Evolutionary conservation across 1,140 invertebrate species (phyloP), one percentile per base, ranked within the genome.

Genomic region (Aleiodes sp.): DNA sequence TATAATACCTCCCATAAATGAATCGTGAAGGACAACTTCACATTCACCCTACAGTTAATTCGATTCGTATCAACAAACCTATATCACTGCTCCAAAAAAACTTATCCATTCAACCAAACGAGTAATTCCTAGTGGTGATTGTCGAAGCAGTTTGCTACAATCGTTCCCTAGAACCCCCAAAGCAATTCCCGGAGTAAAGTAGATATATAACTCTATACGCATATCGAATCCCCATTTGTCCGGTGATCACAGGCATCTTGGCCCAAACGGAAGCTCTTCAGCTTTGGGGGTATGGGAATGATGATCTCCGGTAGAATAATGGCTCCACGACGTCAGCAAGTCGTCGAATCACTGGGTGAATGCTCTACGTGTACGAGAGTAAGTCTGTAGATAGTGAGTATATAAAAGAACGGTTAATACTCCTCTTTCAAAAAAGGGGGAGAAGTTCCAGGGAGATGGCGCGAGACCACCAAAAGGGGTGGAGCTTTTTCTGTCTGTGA

Each of bases 251-350:
- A 24, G 43, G 14, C 59, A 29, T 63, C 41, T 26, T 28, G 39
- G 14, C 26, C 26, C 12, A 39, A 8, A 7, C 19, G 43, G 21
- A 28, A 33, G 8, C 33, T 33, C 10, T 57, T 41, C 21, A 33
- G 46, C 59, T 28, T 10, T 31, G 24, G 35, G 24, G 12, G 28
- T 26, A 21, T 16, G 7, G 28, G 16, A 8, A 24, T 29, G 66
- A 60, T 68, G 61, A 68, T 68, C 59, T 68, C 52, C 59, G 14
- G 26, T 69, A 14, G 28, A 79, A 76, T 80, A 80, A 82, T 76
- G 75, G 75, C 70, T 46, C 28, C 65, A 3, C 73, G 66, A 76
- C 74, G 80, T 82, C 80, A 80, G 80, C 78, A 77, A 71, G 73
- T 79, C 76, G 75, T 77, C 73, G 14, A 37, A 71, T 56, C 70